Evolutionary conservation across 2,113 vertebrate genomes (phyloP), one percentile per base, ranked within the genome.

Genomic region (Ploceus nigricollis): DNA sequence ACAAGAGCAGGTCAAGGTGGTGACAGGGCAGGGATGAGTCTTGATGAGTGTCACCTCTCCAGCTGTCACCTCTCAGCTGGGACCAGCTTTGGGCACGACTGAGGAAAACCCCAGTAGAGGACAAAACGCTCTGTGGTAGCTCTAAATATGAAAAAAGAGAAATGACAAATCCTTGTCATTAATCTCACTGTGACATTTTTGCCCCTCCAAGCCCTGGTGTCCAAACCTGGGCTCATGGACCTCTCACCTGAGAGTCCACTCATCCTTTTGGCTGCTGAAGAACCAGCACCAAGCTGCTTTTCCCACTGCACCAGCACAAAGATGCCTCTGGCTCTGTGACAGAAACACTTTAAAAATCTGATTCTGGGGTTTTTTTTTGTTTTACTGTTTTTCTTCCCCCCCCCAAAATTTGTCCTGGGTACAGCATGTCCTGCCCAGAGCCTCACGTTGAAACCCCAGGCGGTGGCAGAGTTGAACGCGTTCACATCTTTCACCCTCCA

Each of bases 401-500:
- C 7, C 4, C 6, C 4, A 2, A 30, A 1, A 0, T 30, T 56
- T 95, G 28, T 53, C 20, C 31, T 1, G 17, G 54, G 75, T 86
- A 39, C 82, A 80, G 71, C 71, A 2, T 0, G 23, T 80, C 21
- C 86, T 81, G 79, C 51, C 66, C 68, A 1, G 45, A 42, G n/a
- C 63, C 66, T 90, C 78, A 35, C 3, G 6, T 11, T 40, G 57
- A 39, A 50, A 11, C 88, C 45, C 44, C 11, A 2, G 24, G 75
- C 25, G 5, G 66, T 86, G 72, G 79, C 86, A 76, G 80, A 66
- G 63, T 30, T 92, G 57, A 57, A 39, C 21, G 5, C 25, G 75
- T 50, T 90, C 66, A 27, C 50, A 8, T 90, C 31, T 69, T 86
- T 88, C 88, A 30, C 75, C 57, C 39, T 86, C 21, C 2, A 1